phyloP scores from a whole-genome alignment of 2,113 vertebrate species.

The Nannobrachium achirus region DNA sequence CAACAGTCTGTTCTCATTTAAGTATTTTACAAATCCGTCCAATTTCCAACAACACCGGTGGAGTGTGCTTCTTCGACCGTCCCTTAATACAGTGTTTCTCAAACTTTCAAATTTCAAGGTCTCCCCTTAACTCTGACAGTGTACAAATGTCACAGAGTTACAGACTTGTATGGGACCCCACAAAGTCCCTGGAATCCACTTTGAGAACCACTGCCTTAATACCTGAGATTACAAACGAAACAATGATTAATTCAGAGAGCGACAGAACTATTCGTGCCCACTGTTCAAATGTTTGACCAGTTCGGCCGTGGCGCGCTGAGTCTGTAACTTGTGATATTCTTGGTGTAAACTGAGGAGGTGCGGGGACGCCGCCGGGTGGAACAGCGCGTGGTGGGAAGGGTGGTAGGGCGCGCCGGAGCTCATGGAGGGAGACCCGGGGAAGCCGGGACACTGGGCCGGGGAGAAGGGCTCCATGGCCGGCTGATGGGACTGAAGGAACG shows the following conservation, averaged over 20 bases:
- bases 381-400: constrained; percentile 50
- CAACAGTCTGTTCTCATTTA: constrained; percentile 41
- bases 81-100: constrained; percentile 69
- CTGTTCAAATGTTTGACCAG: constrained; percentile 63
- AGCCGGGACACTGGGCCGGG: constrained; percentile 46
- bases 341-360: constrained; percentile 75
- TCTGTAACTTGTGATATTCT: constrained; percentile 77
- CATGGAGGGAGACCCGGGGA: constrained; percentile 64
- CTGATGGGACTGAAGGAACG: constrained; percentile 73
- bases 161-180: too few species aligned
- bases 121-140: too few species aligned
- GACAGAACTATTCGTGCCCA: constrained; percentile 38
- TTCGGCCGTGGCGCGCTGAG: constrained; percentile 54
- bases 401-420: constrained; percentile 60
- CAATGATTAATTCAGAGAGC: constrained; percentile 13
- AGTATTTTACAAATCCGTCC: constrained; percentile 13
- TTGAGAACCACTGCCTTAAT: too few species aligned
- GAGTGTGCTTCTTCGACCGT: constrained; percentile 27
- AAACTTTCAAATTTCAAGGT: too few species aligned
- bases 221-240: constrained; percentile 72
- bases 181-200: too few species aligned
- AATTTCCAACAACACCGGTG: neutral
- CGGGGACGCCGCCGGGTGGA: constrained; percentile 71
- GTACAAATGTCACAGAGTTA: too few species aligned
- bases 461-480: constrained; percentile 68